These are phyloP conservation scores for Idaea dimidiata DNA, from an alignment of 2,888 invertebrate species.

Conservation along the genomic window DNA sequence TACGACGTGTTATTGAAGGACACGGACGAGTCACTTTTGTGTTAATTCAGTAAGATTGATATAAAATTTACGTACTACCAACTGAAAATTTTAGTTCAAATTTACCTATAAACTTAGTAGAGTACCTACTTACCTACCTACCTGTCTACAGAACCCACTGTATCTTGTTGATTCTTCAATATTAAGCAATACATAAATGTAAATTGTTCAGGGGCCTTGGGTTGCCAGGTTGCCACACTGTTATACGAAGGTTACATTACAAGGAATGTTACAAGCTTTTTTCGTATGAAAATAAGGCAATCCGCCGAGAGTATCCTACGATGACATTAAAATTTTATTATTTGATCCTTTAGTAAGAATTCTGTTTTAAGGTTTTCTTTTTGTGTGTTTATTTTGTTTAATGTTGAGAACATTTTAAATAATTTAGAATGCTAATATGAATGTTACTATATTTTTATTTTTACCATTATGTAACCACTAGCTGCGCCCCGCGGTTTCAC, in stretches of 20 bases:
- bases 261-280: slow-evolving; percentile 38
- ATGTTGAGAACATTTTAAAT: slow-evolving; percentile 4
- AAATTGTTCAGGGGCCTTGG: slow-evolving; percentile 59
- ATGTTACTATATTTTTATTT: too few species aligned
- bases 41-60: neutral
- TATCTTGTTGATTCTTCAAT: slow-evolving; percentile 47
- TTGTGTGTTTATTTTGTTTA: neutral
- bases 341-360: slow-evolving; percentile 5
- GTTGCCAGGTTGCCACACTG: slow-evolving; percentile 40
- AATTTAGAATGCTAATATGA: slow-evolving; percentile 9
- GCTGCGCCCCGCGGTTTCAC: too few species aligned
- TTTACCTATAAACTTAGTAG: neutral
- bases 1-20: too few species aligned
- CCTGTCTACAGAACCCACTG: neutral
- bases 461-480: too few species aligned
- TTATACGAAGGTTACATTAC: slow-evolving; percentile 28
- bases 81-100: neutral
- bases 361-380: neutral
- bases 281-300: slow-evolving; percentile 47
- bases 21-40: too few species aligned
- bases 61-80: neutral
- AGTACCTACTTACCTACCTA: neutral
- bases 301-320: slow-evolving; percentile 37
- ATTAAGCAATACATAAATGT: slow-evolving; percentile 53
- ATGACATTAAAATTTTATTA: slow-evolving; percentile 42